Evolutionary conservation across 2,888 invertebrate genomes (phyloP).

Genomic region (Lepidonotus clava): DNA sequence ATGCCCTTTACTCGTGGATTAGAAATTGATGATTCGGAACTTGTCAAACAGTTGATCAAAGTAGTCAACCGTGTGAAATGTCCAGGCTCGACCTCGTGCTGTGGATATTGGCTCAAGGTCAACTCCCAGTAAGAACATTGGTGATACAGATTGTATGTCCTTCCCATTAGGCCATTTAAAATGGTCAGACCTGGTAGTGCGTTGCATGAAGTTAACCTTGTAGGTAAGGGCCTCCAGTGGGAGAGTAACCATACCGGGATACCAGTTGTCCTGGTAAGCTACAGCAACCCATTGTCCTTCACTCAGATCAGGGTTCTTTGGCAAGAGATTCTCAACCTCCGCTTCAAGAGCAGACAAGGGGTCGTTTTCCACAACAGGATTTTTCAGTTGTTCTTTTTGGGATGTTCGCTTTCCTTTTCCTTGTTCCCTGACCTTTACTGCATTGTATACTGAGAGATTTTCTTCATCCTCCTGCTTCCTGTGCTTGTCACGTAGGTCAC

Average conservation of each 20-base stretch:
- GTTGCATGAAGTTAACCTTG: conserved; percentile 7
- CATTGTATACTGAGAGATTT: background rate
- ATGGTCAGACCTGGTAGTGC: background rate
- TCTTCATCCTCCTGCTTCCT: background rate
- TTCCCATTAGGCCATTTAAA: background rate
- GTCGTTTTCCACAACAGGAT: background rate
- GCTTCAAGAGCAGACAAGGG: background rate
- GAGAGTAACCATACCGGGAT: background rate
- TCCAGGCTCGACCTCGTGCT: background rate
- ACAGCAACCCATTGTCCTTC: conserved; percentile 17
- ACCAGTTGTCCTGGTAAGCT: conserved; percentile 31
- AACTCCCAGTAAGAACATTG: background rate
- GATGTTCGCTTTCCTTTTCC: background rate
- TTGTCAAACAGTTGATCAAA: background rate
- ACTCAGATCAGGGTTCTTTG: background rate
- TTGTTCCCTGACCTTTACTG: background rate
- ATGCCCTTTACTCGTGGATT: too few relatives aligned
- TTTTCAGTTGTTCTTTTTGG: background rate
- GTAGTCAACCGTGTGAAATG: conserved; percentile 2
- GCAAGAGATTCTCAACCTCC: background rate
- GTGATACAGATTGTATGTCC: background rate
- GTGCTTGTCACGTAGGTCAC: background rate
- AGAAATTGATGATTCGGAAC: background rate
- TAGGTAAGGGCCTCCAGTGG: background rate
- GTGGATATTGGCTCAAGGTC: background rate